Evolutionary conservation across 2,888 invertebrate species (phyloP).

Genomic region (Drosophila anceps): DNA sequence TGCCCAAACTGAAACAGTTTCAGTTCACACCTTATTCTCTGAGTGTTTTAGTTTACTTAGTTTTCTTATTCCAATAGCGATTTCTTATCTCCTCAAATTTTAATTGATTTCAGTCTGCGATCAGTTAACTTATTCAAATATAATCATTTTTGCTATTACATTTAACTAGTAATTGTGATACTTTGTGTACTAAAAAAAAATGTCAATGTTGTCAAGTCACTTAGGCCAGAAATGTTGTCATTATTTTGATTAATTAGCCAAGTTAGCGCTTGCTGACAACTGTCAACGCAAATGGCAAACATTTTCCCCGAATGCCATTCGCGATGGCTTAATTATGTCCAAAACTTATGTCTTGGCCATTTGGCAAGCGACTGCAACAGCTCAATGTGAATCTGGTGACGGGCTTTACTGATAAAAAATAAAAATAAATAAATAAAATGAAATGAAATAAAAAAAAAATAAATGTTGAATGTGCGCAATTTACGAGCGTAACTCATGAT

Average conservation of each 20-base stretch:
- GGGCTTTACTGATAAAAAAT: slow-evolving; percentile 58
- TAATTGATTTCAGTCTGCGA: not conserved
- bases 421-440: not conserved
- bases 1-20: not conserved
- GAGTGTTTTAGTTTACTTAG: not conserved
- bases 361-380: slow-evolving; percentile 52
- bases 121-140: slow-evolving; percentile 10
- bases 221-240: slow-evolving; percentile 38
- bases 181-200: slow-evolving; percentile 4
- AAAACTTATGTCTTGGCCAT: slow-evolving; percentile 69
- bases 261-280: slow-evolving; percentile 63
- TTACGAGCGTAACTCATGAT: slow-evolving; percentile 28
- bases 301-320: slow-evolving; percentile 61
- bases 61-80: not conserved
- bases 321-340: slow-evolving; percentile 80
- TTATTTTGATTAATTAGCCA: slow-evolving; percentile 64
- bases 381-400: slow-evolving; percentile 46
- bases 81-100: not conserved
- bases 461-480: slow-evolving; percentile 45
- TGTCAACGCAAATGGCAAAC: slow-evolving; percentile 79
- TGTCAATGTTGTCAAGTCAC: slow-evolving; percentile 7
- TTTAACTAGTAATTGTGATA: slow-evolving; percentile 30
- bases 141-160: slow-evolving; percentile 29
- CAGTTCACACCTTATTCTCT: not conserved
- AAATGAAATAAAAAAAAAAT: slow-evolving; percentile 1